These are phyloP conservation scores for Serinus canaria DNA, from an alignment of 2,113 vertebrate genomes.

Conservation along the genomic window DNA sequence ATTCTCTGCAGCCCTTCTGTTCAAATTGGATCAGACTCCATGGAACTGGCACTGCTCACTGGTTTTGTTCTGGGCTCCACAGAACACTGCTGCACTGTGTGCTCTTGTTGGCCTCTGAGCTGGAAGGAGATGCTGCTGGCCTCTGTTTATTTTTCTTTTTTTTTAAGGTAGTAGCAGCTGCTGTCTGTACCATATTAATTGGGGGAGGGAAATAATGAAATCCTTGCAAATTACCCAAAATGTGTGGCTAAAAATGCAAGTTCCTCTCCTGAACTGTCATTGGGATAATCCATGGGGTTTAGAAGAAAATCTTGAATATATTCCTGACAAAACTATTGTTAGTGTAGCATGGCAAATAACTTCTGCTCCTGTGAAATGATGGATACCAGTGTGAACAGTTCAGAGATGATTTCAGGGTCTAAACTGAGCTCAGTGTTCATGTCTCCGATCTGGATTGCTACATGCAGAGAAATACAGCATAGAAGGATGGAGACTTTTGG, in stretches of 20 bases:
- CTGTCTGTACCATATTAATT: not conserved
- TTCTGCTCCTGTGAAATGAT: not conserved
- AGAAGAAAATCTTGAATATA: not conserved
- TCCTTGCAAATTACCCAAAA: not conserved
- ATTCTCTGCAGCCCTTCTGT: not conserved
- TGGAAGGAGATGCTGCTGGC: not conserved
- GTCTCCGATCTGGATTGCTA: not conserved
- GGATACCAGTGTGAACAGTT: not conserved
- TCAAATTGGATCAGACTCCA: not conserved
- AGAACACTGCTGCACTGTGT: not conserved
- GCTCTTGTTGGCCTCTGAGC: not conserved
- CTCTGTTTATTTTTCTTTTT: not conserved
- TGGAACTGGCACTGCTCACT: not conserved
- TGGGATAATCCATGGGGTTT: not conserved
- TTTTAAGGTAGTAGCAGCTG: not conserved
- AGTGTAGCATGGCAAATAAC: not conserved
- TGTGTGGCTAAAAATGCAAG: not conserved
- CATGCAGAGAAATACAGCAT: not conserved
- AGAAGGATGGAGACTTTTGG: not conserved
- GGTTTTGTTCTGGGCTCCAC: not conserved
- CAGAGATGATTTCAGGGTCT: not conserved
- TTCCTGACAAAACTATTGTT: not conserved
- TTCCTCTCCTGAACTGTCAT: not conserved
- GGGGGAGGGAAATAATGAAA: slow-evolving; percentile 27
- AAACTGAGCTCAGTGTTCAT: not conserved